phyloP scores from a whole-genome alignment of 2,797 vertebrate genomes.

The Amblyraja radiata region DNA sequence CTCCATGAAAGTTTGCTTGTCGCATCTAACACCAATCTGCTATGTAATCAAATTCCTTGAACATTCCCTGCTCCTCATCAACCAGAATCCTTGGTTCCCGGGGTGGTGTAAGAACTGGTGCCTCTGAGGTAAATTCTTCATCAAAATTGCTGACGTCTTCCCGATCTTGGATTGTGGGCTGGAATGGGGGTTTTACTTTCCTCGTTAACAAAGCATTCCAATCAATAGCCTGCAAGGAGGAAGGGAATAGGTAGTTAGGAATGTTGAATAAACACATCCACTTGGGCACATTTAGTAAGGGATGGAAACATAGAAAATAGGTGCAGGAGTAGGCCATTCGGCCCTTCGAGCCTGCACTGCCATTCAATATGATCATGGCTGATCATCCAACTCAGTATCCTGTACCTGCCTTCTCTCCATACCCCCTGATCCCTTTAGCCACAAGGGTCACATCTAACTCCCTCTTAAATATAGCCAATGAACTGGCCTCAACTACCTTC shows the following conservation, averaged over 20 bases:
- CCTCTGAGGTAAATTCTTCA: conserved; percentile 98
- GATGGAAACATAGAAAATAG: too few relatives aligned
- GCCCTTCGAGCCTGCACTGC: too few relatives aligned
- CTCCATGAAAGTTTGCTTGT: conserved; percentile 44
- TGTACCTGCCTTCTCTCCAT: too few relatives aligned
- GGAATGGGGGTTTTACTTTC: conserved; percentile 88
- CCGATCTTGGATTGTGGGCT: conserved; percentile 81
- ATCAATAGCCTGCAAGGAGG: conserved; percentile 71
- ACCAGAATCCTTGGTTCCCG: conserved; percentile 85
- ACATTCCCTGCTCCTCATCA: conserved; percentile 82
- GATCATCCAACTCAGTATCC: too few relatives aligned
- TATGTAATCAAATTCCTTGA: conserved; percentile 96
- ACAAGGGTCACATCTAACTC: too few relatives aligned
- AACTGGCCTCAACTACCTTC: too few relatives aligned
- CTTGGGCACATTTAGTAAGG: background rate
- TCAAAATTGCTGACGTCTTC: conserved; percentile 98
- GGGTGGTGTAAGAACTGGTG: conserved; percentile 90
- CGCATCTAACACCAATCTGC: conserved; percentile 93
- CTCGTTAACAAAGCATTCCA: conserved; percentile 87
- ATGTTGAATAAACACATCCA: background rate
- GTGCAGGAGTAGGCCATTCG: too few relatives aligned
- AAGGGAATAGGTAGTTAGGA: background rate
- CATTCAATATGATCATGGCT: too few relatives aligned
- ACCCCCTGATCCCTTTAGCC: too few relatives aligned
- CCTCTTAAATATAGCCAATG: too few relatives aligned